phyloP scores from a whole-genome alignment of 2,113 vertebrate genomes.

The Turdus rufiventris region DNA sequence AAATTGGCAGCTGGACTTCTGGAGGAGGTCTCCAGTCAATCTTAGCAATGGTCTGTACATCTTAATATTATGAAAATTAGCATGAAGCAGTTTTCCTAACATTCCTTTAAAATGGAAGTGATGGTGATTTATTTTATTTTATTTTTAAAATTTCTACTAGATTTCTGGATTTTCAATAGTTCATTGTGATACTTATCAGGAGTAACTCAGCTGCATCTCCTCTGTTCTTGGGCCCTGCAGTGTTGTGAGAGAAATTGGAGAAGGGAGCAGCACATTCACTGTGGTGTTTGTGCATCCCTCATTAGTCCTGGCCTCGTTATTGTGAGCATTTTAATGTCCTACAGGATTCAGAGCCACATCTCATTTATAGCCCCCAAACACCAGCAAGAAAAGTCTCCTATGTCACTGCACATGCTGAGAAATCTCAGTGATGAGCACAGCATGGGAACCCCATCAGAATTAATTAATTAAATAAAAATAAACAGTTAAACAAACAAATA shows the following conservation, averaged over 20 bases:
- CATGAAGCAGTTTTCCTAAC: neutral
- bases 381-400: neutral
- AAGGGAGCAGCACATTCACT: neutral
- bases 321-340: neutral
- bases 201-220: neutral
- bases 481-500: neutral
- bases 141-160: neutral
- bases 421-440: neutral
- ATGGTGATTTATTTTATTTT: too few species aligned
- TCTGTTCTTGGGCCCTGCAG: neutral
- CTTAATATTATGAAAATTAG: neutral
- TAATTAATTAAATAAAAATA: neutral
- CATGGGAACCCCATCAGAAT: neutral
- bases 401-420: neutral
- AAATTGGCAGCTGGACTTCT: neutral
- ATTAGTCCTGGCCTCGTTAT: neutral
- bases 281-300: neutral
- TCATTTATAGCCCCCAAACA: neutral
- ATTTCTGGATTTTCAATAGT: neutral
- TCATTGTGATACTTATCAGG: neutral
- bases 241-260: neutral
- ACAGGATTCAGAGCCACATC: neutral
- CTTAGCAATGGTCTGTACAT: neutral
- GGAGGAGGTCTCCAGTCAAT: neutral
- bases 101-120: neutral